A percentile compares a stretch with the other conserved stretches of the same genome.
These are phyloP conservation scores for Tachycineta bicolor DNA, from an alignment of 2,113 vertebrate species.

Conservation along the genomic window DNA sequence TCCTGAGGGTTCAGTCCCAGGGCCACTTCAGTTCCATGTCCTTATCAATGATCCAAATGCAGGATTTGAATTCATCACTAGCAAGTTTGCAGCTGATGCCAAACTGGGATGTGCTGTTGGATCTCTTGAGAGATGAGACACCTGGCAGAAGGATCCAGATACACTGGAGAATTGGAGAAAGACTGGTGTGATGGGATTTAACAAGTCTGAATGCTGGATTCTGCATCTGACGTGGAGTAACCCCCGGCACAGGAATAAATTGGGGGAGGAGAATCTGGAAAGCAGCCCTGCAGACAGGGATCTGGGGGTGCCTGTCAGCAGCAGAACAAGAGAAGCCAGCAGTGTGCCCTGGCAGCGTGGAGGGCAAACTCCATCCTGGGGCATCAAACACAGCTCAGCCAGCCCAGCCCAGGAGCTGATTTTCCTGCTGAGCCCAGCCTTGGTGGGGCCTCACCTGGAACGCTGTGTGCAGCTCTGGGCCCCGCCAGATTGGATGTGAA, in stretches of 20 bases:
- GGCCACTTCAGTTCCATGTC: not conserved
- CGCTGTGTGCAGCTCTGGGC: not conserved
- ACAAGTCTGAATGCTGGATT: not conserved
- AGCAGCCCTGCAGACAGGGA: not conserved
- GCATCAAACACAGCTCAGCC: not conserved
- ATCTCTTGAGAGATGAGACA: not conserved
- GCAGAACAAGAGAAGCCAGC: not conserved
- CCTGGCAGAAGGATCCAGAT: not conserved
- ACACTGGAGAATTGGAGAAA: not conserved
- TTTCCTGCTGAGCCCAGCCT: not conserved
- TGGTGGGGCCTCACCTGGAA: not conserved
- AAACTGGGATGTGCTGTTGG: not conserved
- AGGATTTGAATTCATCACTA: not conserved
- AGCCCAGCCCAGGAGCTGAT: not conserved
- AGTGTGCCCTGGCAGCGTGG: not conserved
- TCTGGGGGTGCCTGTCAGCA: not conserved
- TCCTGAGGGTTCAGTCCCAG: not conserved
- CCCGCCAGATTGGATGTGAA: fast-evolving
- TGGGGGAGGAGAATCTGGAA: not conserved
- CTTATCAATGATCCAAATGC: fast-evolving
- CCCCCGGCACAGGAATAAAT: too few species aligned
- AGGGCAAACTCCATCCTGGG: not conserved
- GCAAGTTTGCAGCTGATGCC: not conserved
- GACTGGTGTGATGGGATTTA: not conserved
- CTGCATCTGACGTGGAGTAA: not conserved